phyloP scores from a whole-genome alignment of 2,113 vertebrate species.

The Limnothrissa miodon region DNA sequence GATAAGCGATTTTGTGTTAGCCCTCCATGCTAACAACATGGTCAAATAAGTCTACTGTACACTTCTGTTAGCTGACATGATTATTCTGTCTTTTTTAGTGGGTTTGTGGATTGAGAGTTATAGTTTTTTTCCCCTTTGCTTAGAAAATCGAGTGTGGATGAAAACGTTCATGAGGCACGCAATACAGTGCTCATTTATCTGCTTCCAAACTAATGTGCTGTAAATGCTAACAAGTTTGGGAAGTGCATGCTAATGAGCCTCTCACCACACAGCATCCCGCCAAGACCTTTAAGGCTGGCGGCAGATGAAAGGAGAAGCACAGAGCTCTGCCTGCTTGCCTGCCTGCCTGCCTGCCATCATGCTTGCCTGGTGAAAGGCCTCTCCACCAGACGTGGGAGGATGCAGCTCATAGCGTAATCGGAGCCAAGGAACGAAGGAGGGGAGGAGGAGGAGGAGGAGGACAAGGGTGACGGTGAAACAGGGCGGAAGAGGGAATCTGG shows the following conservation, averaged over 20 bases:
- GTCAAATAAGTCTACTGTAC: background rate
- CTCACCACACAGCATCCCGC: background rate
- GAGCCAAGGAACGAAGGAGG: constrained; percentile 2
- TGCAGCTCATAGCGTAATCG: constrained; percentile 23
- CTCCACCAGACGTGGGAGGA: background rate
- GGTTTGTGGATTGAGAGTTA: background rate
- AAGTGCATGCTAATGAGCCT: background rate
- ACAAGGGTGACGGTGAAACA: background rate
- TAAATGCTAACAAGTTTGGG: background rate
- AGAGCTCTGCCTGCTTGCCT: background rate
- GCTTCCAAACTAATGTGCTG: background rate
- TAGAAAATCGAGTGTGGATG: background rate
- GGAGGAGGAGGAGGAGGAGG: background rate
- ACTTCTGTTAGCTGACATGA: background rate
- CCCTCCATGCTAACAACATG: background rate
- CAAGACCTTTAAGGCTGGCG: constrained; percentile 1
- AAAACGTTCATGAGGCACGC: background rate
- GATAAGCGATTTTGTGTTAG: background rate
- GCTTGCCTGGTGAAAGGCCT: background rate
- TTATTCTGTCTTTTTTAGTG: background rate
- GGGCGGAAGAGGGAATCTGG: background rate
- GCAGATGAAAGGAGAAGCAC: background rate
- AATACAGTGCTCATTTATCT: background rate
- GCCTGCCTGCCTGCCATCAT: background rate
- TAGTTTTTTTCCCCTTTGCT: background rate